Conservation (phyloP, 2,797 vertebrate genomes). For the Neosilurus mollespiculum region DNA sequence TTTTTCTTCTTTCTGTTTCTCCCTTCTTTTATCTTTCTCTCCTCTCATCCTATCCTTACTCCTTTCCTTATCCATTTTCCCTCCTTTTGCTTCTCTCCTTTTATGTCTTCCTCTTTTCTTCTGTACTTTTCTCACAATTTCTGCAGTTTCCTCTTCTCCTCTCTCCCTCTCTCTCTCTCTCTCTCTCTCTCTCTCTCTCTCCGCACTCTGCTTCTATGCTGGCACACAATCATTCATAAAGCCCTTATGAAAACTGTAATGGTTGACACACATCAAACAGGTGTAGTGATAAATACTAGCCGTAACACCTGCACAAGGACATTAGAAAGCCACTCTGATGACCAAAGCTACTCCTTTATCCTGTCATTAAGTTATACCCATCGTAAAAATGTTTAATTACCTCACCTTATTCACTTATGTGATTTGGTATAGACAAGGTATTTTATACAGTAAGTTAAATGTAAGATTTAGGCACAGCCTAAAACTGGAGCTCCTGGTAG, state of each 20-base stretch:
- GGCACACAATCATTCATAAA: slow-evolving; percentile 42
- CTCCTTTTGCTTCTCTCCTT: too few species aligned
- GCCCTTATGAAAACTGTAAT: slow-evolving; percentile 38
- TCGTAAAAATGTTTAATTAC: background rate
- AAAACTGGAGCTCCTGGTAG: too few species aligned
- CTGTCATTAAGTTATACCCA: background rate
- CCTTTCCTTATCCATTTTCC: background rate
- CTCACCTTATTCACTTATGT: background rate
- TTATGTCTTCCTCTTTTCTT: background rate
- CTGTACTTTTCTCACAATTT: too few species aligned
- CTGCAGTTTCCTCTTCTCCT: background rate
- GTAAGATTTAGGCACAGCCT: too few species aligned
- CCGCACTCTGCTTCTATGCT: slow-evolving; percentile 19
- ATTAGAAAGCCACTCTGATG: slow-evolving; percentile 26
- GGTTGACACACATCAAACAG: slow-evolving; percentile 27
- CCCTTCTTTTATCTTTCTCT: background rate
- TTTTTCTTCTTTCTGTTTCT: background rate
- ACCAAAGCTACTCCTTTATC: background rate
- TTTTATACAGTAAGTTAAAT: background rate
- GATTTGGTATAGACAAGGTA: background rate
- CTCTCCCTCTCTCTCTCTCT: background rate
- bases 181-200: background rate
- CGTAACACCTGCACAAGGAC: slow-evolving; percentile 31
- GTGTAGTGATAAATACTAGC: slow-evolving; percentile 40
- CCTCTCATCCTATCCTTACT: background rate